phyloP scores from a whole-genome alignment of 2,888 invertebrate species.

The Nemoura dubitans region DNA sequence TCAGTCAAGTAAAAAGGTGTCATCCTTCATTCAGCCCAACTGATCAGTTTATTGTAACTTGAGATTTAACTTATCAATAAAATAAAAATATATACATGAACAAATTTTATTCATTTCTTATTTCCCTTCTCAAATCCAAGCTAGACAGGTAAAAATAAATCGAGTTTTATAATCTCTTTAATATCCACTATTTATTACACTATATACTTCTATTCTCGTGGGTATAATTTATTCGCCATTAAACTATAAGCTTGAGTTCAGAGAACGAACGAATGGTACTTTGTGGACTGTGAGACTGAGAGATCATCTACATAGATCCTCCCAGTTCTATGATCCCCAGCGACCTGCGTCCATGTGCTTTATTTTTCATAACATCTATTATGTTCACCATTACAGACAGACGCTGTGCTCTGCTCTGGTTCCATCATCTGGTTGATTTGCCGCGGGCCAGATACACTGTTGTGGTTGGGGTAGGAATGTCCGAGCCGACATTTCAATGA shows the following conservation, averaged over 20 bases:
- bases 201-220: not conserved
- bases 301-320: not conserved
- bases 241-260: no score
- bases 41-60: constrained; percentile 36
- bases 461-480: constrained; percentile 32
- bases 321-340: not conserved
- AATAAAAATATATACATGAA: not conserved
- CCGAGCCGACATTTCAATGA: constrained; percentile 7
- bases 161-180: not conserved
- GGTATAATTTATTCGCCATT: no score
- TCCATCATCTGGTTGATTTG: not conserved
- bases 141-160: not conserved
- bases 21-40: constrained; percentile 3
- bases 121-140: not conserved
- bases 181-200: not conserved
- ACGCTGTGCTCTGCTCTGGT: not conserved
- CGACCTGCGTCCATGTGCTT: not conserved
- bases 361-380: constrained; percentile 12
- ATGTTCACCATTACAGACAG: not conserved
- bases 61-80: not conserved
- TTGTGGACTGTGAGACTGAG: not conserved
- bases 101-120: not conserved
- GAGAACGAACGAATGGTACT: no score
- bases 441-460: not conserved
- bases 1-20: not conserved